Evolutionary conservation across 2,888 invertebrate genomes (phyloP), one percentile per base, ranked within the genome.

Genomic region (Andrena flavipes): DNA sequence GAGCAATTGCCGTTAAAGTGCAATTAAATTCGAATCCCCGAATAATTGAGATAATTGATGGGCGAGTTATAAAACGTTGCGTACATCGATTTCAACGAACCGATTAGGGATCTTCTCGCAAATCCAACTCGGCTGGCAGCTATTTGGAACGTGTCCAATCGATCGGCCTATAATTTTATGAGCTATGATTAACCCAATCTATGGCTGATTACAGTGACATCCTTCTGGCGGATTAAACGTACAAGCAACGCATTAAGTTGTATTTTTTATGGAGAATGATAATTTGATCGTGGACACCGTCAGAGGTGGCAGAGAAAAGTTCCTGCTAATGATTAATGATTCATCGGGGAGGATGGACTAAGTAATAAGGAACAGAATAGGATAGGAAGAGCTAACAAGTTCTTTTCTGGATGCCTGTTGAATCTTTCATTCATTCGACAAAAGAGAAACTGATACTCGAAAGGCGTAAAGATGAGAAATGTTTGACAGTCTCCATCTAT

Each of bases 131-230:
- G 75, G 16, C 71, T 49, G 65, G 23, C 54, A 68, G 65, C 72
- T 82, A 35, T 82, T 84, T 84, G 84, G 84, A 78, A 59, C 59
- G 33, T 16, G 49, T 82, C 82, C 84, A 84, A 82, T 60, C 68
- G 62, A 33, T 51, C 75, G 16, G 20, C 23, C 69, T 65, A 69
- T 75, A 72, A 84, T 79, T 84, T 82, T 75, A 82, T 69, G 71
- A 72, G 49, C 79, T 30, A 76, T 69, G 73, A 75, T 84, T 71
- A 79, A 72, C 54, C 72, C 54, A 64, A 76, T 75, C 68, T 56
- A 30, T 26, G 48, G 68, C 42, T 59, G 68, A 75, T 60, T 54
- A 49, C 71, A 72, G 23, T 65, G 79, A 69, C 56, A 33, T 1
- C 10, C 42, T 30, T 10, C 13, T 33, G 20, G 56, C 10, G 13